These are phyloP conservation scores for Muscidifurax raptorellus DNA, from an alignment of 1,140 invertebrate species.

Conservation along the genomic window DNA sequence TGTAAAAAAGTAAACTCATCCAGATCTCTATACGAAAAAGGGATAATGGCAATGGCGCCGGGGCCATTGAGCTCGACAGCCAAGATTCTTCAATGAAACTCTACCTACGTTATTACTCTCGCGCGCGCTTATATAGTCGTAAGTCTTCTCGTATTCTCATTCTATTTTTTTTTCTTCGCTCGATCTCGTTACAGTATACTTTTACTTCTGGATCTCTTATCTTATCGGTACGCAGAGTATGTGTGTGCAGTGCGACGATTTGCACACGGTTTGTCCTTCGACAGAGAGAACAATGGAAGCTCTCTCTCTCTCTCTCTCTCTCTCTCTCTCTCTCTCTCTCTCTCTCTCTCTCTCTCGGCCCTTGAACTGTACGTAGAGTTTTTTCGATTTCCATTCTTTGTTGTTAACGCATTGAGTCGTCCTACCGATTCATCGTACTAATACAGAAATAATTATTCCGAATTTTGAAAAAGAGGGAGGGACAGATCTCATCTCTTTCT, in stretches of 20 bases:
- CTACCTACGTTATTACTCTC: not conserved
- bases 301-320: not conserved
- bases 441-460: no score
- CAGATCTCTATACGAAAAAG: no score
- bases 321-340: no score
- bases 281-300: not conserved
- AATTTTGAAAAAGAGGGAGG: no score
- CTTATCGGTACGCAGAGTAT: not conserved
- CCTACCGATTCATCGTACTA: no score
- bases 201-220: not conserved
- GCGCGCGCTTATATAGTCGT: not conserved
- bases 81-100: slow-evolving; percentile 19
- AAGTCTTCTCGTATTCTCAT: slow-evolving; percentile 1
- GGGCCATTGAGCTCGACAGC: not conserved
- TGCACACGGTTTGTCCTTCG: not conserved
- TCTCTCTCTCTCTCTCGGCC: no score
- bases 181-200: not conserved
- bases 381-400: no score
- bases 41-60: no score
- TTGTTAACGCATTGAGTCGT: no score
- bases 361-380: not conserved
- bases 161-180: slow-evolving; percentile 4
- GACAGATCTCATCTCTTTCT: no score
- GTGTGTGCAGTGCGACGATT: not conserved
- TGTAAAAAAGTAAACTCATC: no score